These are phyloP conservation scores for Porites divaricata DNA, from an alignment of 92 coral and sea anemone genomes.

Conservation along the genomic window DNA sequence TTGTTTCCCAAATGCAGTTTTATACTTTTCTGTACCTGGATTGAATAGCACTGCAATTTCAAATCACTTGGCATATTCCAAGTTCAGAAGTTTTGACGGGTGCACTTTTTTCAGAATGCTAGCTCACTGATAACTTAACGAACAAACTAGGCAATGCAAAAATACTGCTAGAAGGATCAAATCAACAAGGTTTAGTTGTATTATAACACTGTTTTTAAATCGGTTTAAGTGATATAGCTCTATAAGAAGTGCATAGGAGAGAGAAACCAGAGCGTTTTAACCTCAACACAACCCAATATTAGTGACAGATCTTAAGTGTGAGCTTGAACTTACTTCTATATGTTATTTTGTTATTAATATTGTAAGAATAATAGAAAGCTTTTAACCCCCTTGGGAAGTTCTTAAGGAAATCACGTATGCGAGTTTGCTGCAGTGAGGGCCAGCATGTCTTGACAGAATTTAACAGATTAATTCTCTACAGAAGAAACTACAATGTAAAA, in stretches of 20 bases:
- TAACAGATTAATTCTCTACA: not conserved
- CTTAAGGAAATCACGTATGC: constrained; percentile 12
- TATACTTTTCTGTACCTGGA: too few species aligned
- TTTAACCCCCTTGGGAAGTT: constrained; percentile 25
- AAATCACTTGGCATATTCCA: too few species aligned
- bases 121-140: not conserved
- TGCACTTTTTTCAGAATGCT: not conserved
- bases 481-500: not conserved
- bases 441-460: not conserved
- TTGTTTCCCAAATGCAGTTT: too few species aligned
- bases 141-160: not conserved
- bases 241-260: not conserved
- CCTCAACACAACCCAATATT: constrained; percentile 15
- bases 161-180: not conserved
- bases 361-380: constrained; percentile 13
- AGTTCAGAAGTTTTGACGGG: too few species aligned
- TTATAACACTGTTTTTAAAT: constrained; percentile 6
- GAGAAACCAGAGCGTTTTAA: constrained; percentile 11
- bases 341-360: constrained; percentile 39
- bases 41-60: too few species aligned
- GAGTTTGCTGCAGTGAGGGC: not conserved
- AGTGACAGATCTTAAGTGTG: constrained; percentile 14
- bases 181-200: constrained; percentile 23
- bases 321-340: not conserved
- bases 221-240: constrained; percentile 12